Evolutionary conservation across 2,888 invertebrate species (phyloP), one percentile per base, ranked within the genome.

Genomic region (Antheraea assamensis): DNA sequence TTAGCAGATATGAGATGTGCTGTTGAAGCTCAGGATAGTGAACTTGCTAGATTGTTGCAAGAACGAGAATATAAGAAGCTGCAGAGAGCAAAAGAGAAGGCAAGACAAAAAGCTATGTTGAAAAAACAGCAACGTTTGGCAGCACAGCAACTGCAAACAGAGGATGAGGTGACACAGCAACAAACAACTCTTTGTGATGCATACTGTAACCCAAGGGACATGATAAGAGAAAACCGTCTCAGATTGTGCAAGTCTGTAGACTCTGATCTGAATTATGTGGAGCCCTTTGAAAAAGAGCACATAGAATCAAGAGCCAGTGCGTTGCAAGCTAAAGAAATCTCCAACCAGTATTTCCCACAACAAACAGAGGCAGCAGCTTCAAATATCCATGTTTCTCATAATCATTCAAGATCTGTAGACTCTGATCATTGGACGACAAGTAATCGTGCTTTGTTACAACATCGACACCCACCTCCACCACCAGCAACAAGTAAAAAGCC

Each of bases 241-340:
- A 81, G 94, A 79, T 79, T 93, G 30, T 94, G 92, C 76, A 94
- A 94, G 80, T 94, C 94, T 74, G 94, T 94, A 21, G 94, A 94
- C 71, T 94, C 94, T 0, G 94, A 94, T 82, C 83, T 94, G 73
- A 90, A 94, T 80, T 94, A 94, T 84, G 94, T 94, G 61, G 94
- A 94, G 76, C 94, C 94, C 31, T 94, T 94, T 86, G 94, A 94
- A 77, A 94, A 94, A 75, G 94, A 94, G 79, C 90, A 90, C 42
- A 94, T 94, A 61, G 93, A 94, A 76, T 94, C 94, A 0, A 93
- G 91, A 86, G 89, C 92, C 27, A 92, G 91, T 88, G 94, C 94
- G n/a, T 77, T 94, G 35, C 87, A 92, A 75, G 89, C 92, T 27
- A 90, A 92, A 79, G 92, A 94, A 77, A 82, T 89, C 47, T 94